These are phyloP conservation scores for Notarius quadriscutis DNA, from an alignment of 2,113 vertebrate species.

Conservation along the genomic window DNA sequence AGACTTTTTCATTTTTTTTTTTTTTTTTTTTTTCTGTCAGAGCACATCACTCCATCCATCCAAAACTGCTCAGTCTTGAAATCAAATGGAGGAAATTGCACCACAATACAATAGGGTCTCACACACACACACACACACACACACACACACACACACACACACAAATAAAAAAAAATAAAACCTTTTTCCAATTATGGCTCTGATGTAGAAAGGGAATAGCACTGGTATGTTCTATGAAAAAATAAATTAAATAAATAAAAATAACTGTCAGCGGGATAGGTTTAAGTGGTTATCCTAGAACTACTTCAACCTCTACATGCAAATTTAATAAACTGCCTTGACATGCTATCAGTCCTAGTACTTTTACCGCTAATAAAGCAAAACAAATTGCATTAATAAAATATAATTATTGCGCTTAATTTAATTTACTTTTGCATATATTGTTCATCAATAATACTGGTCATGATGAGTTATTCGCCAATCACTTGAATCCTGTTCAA, in stretches of 20 bases:
- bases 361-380: neutral
- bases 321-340: neutral
- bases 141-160: no score
- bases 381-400: neutral
- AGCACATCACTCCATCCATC: slow-evolving; percentile 23
- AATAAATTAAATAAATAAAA: slow-evolving; percentile 10
- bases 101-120: no score
- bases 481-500: neutral
- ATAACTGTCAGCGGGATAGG: neutral
- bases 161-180: slow-evolving; percentile 36
- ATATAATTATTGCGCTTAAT: neutral
- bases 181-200: slow-evolving; percentile 13
- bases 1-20: slow-evolving; percentile 36
- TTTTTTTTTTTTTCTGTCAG: slow-evolving; percentile 38
- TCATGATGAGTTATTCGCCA: neutral
- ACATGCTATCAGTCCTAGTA: neutral
- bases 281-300: neutral
- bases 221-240: slow-evolving; percentile 48
- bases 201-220: slow-evolving; percentile 34
- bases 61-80: slow-evolving; percentile 31
- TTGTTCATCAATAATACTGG: neutral
- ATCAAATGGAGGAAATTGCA: slow-evolving; percentile 38
- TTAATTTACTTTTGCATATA: neutral
- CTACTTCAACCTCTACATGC: neutral
- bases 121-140: no score